A percentile compares a stretch with the other conserved stretches of the same genome.
These are phyloP conservation scores for Actinia tenebrosa DNA, from an alignment of 64 coral and sea anemone genomes.

Conservation along the genomic window DNA sequence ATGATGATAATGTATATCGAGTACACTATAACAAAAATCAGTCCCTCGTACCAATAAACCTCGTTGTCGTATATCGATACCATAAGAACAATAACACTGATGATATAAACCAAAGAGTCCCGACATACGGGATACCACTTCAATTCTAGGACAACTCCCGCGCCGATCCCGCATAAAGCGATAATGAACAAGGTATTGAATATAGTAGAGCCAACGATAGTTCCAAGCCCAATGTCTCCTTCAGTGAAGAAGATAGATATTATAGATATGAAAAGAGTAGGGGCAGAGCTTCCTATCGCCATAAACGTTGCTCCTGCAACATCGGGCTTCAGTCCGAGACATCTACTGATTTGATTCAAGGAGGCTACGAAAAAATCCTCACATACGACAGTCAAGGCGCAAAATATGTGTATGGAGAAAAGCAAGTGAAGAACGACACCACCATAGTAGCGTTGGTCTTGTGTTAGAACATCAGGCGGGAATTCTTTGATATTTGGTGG, in stretches of 20 bases:
- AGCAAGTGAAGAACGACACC: slow-evolving; percentile 64
- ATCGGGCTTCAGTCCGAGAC: slow-evolving; percentile 75
- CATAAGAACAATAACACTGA: slow-evolving; percentile 79
- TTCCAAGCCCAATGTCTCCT: slow-evolving; percentile 86
- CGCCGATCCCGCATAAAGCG: slow-evolving; percentile 75
- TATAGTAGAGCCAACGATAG: slow-evolving; percentile 84
- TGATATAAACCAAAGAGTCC: slow-evolving; percentile 74
- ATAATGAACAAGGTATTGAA: slow-evolving; percentile 94
- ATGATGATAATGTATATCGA: slow-evolving; percentile 70
- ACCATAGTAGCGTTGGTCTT: slow-evolving; percentile 78
- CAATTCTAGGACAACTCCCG: slow-evolving; percentile 55
- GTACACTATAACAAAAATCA: slow-evolving; percentile 63
- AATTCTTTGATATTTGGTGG: slow-evolving; percentile 82
- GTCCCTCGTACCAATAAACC: slow-evolving; percentile 86
- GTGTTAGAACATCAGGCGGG: slow-evolving; percentile 81
- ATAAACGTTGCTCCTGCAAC: slow-evolving; percentile 88
- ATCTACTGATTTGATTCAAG: slow-evolving; percentile 71
- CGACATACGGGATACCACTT: slow-evolving; percentile 77
- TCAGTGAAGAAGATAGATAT: slow-evolving; percentile 93
- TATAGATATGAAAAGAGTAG: slow-evolving; percentile 81
- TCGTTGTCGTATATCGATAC: slow-evolving; percentile 67
- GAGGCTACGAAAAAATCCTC: slow-evolving; percentile 89
- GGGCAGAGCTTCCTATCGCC: slow-evolving; percentile 88
- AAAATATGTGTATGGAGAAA: slow-evolving; percentile 82
- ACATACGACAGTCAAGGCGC: slow-evolving; percentile 84